A percentile compares a stretch with the other conserved stretches of the same genome.
Evolutionary conservation across 2,797 vertebrate species (phyloP).

Genomic region (Sarcophilus harrisii): DNA sequence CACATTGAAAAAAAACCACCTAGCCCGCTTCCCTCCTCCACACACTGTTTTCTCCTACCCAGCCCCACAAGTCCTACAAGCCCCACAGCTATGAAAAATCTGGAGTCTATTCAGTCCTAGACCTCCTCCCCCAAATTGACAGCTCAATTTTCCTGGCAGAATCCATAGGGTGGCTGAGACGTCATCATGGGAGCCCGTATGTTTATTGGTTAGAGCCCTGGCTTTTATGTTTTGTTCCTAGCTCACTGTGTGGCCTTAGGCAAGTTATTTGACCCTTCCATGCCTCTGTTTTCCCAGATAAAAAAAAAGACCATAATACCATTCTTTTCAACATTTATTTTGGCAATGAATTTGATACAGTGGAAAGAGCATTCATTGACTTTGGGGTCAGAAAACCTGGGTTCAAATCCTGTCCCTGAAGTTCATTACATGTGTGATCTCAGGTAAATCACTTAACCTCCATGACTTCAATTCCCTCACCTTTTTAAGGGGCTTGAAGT

Average conservation of each 20-base stretch:
- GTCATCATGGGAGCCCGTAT: not conserved
- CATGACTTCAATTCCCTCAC: not conserved
- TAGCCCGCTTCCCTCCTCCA: not conserved
- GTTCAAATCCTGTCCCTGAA: not conserved
- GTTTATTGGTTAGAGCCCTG: slow-evolving; percentile 23
- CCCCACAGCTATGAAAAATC: slow-evolving; percentile 48
- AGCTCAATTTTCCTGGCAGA: slow-evolving; percentile 21
- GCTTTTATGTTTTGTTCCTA: slow-evolving; percentile 31
- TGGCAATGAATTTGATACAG: not conserved
- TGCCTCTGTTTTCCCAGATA: not conserved
- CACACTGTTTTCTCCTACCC: not conserved
- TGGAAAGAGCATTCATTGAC: not conserved
- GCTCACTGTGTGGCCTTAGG: slow-evolving; percentile 45
- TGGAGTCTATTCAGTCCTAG: not conserved
- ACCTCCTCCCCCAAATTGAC: slow-evolving; percentile 7
- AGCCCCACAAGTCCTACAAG: slow-evolving; percentile 2
- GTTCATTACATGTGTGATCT: not conserved
- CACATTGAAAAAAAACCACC: slow-evolving; percentile 3
- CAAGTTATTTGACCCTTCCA: slow-evolving; percentile 9
- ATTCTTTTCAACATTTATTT: not conserved
- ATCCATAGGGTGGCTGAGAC: not conserved
- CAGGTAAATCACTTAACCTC: not conserved
- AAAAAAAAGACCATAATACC: not conserved
- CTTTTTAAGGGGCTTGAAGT: not conserved
- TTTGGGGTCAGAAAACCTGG: not conserved